These are phyloP conservation scores for Idaea straminata DNA, from an alignment of 2,888 invertebrate species.

Conservation along the genomic window DNA sequence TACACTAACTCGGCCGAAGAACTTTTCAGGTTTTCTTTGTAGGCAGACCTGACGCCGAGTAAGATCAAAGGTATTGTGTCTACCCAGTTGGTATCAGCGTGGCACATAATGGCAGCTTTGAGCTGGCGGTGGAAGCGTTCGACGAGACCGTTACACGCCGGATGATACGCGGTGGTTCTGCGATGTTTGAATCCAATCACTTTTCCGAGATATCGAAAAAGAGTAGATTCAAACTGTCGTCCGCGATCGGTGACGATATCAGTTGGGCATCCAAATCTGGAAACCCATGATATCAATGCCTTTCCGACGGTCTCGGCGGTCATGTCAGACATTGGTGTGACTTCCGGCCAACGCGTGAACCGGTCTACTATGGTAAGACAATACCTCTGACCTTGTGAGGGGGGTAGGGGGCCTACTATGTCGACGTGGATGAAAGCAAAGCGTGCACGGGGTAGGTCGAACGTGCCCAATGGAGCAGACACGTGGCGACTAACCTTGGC, in stretches of 20 bases:
- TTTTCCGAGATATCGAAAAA: slow-evolving; percentile 13
- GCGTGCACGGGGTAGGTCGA: slow-evolving; percentile 30
- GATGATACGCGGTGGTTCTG: slow-evolving; percentile 23
- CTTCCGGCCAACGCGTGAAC: slow-evolving; percentile 32
- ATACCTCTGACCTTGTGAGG: slow-evolving; percentile 22
- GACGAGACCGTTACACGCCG: too few relatives aligned
- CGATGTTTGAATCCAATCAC: slow-evolving; percentile 14
- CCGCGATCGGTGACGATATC: too few relatives aligned
- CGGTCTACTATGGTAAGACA: slow-evolving; percentile 31
- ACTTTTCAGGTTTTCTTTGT: slow-evolving; percentile 18
- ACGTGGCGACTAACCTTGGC: slow-evolving; percentile 42
- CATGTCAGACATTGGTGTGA: slow-evolving; percentile 34
- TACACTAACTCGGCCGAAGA: slow-evolving; percentile 17
- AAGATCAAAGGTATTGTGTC: slow-evolving; percentile 14
- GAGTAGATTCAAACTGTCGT: slow-evolving; percentile 34
- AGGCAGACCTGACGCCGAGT: slow-evolving; percentile 16
- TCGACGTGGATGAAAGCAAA: slow-evolving; percentile 29
- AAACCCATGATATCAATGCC: slow-evolving; percentile 38
- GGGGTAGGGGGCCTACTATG: slow-evolving; percentile 23
- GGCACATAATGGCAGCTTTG: slow-evolving; percentile 21
- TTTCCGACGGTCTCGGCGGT: slow-evolving; percentile 47
- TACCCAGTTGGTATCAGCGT: slow-evolving; percentile 11
- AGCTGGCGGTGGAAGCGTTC: slow-evolving; percentile 25
- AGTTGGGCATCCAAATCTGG: slow-evolving; percentile 37
- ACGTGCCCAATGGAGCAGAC: slow-evolving; percentile 28